These are phyloP conservation scores for Paracentrotus lividus DNA, from an alignment of 53 echinoderm and acorn worm genomes.

Conservation along the genomic window DNA sequence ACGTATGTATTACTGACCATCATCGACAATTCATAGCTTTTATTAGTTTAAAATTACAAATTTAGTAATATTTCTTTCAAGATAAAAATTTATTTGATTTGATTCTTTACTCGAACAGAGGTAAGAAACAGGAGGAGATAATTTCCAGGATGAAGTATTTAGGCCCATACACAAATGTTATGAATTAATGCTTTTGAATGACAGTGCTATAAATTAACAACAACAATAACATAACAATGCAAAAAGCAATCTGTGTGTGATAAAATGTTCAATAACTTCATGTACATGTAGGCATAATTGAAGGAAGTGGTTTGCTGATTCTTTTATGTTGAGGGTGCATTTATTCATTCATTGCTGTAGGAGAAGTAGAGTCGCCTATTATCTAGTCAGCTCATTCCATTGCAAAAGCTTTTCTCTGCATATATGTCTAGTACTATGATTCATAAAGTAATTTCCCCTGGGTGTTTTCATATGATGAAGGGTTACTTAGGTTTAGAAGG, in stretches of 20 bases:
- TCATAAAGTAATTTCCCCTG: constrained; percentile 63
- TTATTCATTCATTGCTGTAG: constrained; percentile 26
- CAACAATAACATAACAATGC: background rate
- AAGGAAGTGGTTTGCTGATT: background rate
- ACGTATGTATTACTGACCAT: too few relatives aligned
- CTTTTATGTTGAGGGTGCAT: background rate
- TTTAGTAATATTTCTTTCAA: too few relatives aligned
- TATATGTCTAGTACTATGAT: constrained; percentile 29
- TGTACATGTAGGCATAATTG: background rate
- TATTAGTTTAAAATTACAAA: too few relatives aligned
- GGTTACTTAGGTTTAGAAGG: constrained; percentile 52
- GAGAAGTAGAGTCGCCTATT: background rate
- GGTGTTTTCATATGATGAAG: constrained; percentile 54
- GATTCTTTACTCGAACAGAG: background rate
- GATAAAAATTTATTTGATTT: too few relatives aligned
- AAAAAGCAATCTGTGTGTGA: background rate
- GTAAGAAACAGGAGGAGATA: background rate
- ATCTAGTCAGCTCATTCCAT: background rate
- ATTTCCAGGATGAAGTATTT: background rate
- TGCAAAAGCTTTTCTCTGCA: constrained; percentile 4
- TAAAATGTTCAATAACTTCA: too few relatives aligned
- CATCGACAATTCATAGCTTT: too few relatives aligned
- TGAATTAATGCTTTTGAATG: too few relatives aligned
- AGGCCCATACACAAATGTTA: too few relatives aligned
- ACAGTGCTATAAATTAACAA: too few relatives aligned